Conservation (phyloP, 2,113 vertebrate species). For the Vicugna pacos region DNA sequence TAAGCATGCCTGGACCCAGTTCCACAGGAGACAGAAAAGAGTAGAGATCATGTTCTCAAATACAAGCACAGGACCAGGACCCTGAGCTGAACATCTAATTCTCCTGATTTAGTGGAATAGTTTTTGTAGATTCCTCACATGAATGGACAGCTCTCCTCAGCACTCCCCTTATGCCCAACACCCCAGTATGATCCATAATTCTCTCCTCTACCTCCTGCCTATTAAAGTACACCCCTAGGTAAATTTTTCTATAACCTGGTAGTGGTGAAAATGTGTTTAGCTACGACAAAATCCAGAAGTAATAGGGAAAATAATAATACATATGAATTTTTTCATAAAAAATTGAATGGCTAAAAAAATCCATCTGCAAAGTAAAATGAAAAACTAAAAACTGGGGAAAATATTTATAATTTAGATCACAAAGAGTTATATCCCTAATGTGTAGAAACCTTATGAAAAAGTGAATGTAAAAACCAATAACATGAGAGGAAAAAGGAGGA, state of each 20-base stretch:
- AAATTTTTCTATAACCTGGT: not conserved
- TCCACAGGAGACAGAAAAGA: not conserved
- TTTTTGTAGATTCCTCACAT: not conserved
- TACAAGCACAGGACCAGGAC: not conserved
- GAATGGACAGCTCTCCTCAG: not conserved
- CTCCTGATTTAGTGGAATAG: not conserved
- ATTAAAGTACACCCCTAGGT: not conserved
- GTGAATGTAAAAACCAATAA: not conserved
- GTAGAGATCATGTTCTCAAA: not conserved
- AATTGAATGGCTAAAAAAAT: not conserved
- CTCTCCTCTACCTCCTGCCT: not conserved
- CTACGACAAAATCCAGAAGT: not conserved
- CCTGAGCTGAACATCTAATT: not conserved
- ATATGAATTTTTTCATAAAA: not conserved
- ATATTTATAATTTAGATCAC: not conserved
- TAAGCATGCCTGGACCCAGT: not conserved
- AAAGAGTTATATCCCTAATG: not conserved
- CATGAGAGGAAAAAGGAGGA: not conserved
- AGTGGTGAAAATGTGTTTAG: not conserved
- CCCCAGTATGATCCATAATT: not conserved
- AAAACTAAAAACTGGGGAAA: not conserved
- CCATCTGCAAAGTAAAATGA: not conserved
- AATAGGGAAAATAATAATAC: not conserved
- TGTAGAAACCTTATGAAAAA: not conserved
- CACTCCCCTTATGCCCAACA: not conserved